phyloP scores from a whole-genome alignment of 2,113 vertebrate genomes.

The Gopherus flavomarginatus region DNA sequence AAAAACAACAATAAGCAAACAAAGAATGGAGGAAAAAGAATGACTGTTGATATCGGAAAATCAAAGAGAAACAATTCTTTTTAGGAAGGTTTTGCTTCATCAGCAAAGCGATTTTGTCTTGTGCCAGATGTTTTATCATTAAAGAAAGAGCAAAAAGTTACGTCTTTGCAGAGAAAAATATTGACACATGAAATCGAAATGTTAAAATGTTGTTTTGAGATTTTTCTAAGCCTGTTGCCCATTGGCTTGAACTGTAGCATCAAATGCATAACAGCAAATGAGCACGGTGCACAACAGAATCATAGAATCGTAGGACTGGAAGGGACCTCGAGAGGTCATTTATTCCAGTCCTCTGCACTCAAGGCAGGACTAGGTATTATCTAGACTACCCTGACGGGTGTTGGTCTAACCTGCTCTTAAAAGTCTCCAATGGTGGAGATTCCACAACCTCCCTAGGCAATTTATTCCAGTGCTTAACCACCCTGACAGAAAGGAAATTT shows the following conservation, averaged over 20 bases:
- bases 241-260: neutral
- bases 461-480: no score
- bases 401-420: no score
- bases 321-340: no score
- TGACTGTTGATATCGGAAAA: neutral
- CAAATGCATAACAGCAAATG: rapidly evolving
- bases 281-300: neutral
- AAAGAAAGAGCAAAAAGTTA: neutral
- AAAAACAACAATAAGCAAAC: neutral
- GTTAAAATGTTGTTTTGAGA: neutral
- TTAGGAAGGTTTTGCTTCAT: neutral
- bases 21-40: neutral
- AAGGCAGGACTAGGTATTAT: no score
- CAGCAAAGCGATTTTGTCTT: neutral
- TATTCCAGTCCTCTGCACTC: no score
- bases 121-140: neutral
- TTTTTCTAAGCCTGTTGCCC: neutral
- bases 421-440: no score
- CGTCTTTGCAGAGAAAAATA: neutral
- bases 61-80: neutral
- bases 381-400: no score
- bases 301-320: no score
- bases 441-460: no score
- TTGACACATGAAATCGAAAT: neutral
- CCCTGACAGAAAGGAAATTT: no score